phyloP scores from a whole-genome alignment of 2,797 vertebrate species.

The Sus cebifrons region DNA sequence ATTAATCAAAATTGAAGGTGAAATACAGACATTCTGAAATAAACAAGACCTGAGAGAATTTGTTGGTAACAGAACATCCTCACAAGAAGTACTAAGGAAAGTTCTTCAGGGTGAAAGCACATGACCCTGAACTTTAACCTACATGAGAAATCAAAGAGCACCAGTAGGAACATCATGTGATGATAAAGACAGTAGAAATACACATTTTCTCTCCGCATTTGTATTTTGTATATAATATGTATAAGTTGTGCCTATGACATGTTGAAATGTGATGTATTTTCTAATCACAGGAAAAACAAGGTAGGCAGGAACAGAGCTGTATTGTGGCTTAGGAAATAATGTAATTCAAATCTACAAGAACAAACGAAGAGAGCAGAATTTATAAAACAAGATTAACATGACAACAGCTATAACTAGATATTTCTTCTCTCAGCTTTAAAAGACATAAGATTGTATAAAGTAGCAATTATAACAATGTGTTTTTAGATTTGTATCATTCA shows the following conservation, averaged over 20 bases:
- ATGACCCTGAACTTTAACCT: neutral
- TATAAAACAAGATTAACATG: neutral
- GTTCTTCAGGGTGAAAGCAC: constrained; percentile 9
- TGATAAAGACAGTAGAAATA: neutral
- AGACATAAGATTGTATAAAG: too few species aligned
- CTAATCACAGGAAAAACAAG: neutral
- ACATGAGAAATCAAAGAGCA: too few species aligned
- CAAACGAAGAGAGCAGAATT: neutral
- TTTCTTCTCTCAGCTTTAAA: neutral
- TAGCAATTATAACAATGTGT: neutral
- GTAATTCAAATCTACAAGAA: neutral
- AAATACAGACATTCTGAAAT: too few species aligned
- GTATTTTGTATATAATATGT: neutral
- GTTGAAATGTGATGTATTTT: neutral
- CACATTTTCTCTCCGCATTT: neutral
- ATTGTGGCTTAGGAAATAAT: neutral
- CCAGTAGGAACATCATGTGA: neutral
- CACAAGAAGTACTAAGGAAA: neutral
- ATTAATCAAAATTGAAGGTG: too few species aligned
- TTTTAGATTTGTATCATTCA: neutral
- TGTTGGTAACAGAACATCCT: too few species aligned
- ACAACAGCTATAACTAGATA: neutral
- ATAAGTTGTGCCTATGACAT: neutral
- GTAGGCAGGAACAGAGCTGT: neutral
- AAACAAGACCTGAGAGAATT: too few species aligned